Base-by-base conservation (phyloP, 2,888 invertebrate genomes). In the Notodonta dromedarius region DNA sequence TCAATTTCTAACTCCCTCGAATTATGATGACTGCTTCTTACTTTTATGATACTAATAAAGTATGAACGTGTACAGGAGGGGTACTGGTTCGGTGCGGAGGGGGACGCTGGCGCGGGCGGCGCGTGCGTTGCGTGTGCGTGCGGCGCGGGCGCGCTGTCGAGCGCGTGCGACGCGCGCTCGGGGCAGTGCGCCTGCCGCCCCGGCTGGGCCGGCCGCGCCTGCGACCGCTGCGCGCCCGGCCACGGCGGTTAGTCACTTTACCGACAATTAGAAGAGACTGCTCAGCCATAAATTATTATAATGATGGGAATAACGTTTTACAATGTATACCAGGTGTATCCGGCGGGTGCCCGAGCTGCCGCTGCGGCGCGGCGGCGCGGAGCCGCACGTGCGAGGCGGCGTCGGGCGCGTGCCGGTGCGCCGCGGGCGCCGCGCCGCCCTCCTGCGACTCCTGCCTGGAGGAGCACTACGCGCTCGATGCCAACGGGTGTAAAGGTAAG, bases 401-500 rank as follows among this genome's bases (percentile, higher is more conserved):
- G 54, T 95, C 95, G n/a, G 98, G 98, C 9, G 95, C 95, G 66
- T 98, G 98, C 90, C 91, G 94, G 50, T 98, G 98, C 89, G 95
- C 95, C 52, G 86, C 94, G 0, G 97, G 98, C 66, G 97, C 97
- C 2, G 95, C 96, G 69, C 97, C 98, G 58, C 94, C 96, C 63
- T 95, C 94, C 76, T 98, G 98, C 82, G 96, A 96, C 79, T 91
- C 89, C 58, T 98, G 98, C 79, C 94, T 95, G 60, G 94, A 95
- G 60, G 94, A 95, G 55, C 95, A 96, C 88, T 97, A 96, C 84
- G 96, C 95, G 13, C 94, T 97, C 73, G 95, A 95, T 32, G 84
- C 83, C 44, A 86, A 85, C 12, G 97, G 97, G 75, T 97, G 97
- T 79, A 83, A 88, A 80, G 95, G 97, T 97, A 82, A 95, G 96